These are phyloP conservation scores for Oophaga sylvatica DNA, from an alignment of 2,797 vertebrate genomes.

Conservation along the genomic window DNA sequence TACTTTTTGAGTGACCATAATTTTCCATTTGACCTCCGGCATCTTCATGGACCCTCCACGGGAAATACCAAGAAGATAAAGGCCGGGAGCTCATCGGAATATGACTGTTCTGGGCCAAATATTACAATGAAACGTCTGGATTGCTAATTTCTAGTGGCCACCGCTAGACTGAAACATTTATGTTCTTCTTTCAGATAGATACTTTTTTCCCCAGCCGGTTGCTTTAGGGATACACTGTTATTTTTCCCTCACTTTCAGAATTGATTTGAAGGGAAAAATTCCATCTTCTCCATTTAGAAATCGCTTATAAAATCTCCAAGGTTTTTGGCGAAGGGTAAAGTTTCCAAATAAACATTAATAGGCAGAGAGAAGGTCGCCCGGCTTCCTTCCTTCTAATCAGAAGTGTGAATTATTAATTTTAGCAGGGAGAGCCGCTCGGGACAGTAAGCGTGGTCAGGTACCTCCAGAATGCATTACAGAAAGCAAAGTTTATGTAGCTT, in stretches of 20 bases:
- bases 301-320: slow-evolving; percentile 44
- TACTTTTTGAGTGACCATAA: background rate
- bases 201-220: background rate
- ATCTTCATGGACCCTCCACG: background rate
- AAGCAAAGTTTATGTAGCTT: background rate
- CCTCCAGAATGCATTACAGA: background rate
- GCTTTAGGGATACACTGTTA: slow-evolving; percentile 13
- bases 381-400: slow-evolving; percentile 37
- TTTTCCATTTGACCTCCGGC: background rate
- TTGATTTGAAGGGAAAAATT: slow-evolving; percentile 40
- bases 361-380: slow-evolving; percentile 20
- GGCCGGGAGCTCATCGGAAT: background rate
- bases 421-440: slow-evolving; percentile 11
- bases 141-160: background rate
- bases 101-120: background rate
- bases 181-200: background rate
- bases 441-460: background rate
- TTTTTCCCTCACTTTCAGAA: slow-evolving; percentile 15
- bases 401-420: slow-evolving; percentile 58
- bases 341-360: slow-evolving; percentile 40
- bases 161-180: background rate
- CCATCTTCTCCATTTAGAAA: slow-evolving; percentile 45
- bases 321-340: slow-evolving; percentile 43
- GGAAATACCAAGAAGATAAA: background rate
- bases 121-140: background rate